phyloP scores from a whole-genome alignment of 2,113 vertebrate genomes.

The Phrynosoma platyrhinos region DNA sequence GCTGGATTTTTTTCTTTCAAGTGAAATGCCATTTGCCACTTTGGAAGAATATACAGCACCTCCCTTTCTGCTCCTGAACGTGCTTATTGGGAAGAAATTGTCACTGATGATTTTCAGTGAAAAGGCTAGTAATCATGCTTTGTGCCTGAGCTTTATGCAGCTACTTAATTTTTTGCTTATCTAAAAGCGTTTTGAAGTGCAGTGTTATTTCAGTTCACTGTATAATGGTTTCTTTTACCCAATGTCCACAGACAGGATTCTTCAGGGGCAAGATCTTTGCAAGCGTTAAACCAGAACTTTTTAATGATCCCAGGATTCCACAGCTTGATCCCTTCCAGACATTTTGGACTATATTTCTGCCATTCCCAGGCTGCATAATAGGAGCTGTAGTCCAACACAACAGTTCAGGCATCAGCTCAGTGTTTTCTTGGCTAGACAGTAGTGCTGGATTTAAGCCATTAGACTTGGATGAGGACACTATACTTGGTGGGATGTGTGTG shows the following conservation, averaged over 20 bases:
- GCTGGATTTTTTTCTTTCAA: neutral
- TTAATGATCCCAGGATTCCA: neutral
- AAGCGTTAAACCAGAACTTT: neutral
- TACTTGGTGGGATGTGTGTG: too few relatives aligned
- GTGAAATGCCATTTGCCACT: slow-evolving; percentile 7
- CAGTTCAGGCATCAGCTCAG: neutral
- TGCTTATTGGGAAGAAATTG: neutral
- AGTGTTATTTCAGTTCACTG: neutral
- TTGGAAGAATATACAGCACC: neutral
- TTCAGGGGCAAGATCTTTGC: neutral
- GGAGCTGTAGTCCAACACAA: neutral
- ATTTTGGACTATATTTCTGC: neutral
- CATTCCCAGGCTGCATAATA: neutral
- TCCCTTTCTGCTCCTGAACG: neutral
- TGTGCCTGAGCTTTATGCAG: neutral
- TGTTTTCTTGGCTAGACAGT: neutral
- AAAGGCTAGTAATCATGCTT: neutral
- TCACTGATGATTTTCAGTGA: neutral
- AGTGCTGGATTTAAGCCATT: neutral
- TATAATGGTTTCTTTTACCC: neutral
- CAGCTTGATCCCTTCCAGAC: neutral
- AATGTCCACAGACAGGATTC: neutral
- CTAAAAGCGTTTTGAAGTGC: neutral
- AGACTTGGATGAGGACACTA: too few relatives aligned
- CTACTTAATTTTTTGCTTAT: neutral